Evolutionary conservation across 2,888 invertebrate species (phyloP), one percentile per base, ranked within the genome.

Genomic region (Nomada ruficornis): DNA sequence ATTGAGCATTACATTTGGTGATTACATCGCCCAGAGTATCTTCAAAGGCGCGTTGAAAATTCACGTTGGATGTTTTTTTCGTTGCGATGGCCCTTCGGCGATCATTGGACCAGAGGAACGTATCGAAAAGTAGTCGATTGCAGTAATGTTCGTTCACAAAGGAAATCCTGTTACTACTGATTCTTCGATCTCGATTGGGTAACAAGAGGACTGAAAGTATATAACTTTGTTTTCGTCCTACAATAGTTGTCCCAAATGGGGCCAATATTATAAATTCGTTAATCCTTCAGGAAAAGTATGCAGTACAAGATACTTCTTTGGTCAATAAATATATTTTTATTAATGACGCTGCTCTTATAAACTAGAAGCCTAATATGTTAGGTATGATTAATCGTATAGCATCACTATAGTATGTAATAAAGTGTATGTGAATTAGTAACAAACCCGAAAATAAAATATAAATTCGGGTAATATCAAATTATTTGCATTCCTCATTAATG

Each of bases 21-120:
- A 82, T 69, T 76, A 71, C 67, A 54, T 80, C 62, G 64, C n/a
- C 55, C 18, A 20, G 42, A 57, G 20, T 68, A 26, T 52, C 80
- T 68, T 79, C 80, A 79, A 80, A 79, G 68, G 63, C 20, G 67
- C 50, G 55, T 71, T 67, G 59, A 54, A 64, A 79, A 68, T 36
- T 68, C 72, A 29, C 67, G 68, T 54, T 47, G 47, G 23, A 78
- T 60, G 60, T 52, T 78, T 67, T 78, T 65, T 23, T 47, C 57
- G 29, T 26, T 42, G 54, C 50, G 36, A 57, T 23, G 44, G 11
- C 18, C 15, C 52, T 57, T 70, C 23, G 47, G 67, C 36, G 26
- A 42, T 4, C 65, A 36, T 18, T 55, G 18, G 13, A 20, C 26
- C 36, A 44, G 55, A 60, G 54, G 36, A 44, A 26, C 59, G 54